Evolutionary conservation across 2,797 vertebrate genomes (phyloP).

Genomic region (Nothura maculosa): DNA sequence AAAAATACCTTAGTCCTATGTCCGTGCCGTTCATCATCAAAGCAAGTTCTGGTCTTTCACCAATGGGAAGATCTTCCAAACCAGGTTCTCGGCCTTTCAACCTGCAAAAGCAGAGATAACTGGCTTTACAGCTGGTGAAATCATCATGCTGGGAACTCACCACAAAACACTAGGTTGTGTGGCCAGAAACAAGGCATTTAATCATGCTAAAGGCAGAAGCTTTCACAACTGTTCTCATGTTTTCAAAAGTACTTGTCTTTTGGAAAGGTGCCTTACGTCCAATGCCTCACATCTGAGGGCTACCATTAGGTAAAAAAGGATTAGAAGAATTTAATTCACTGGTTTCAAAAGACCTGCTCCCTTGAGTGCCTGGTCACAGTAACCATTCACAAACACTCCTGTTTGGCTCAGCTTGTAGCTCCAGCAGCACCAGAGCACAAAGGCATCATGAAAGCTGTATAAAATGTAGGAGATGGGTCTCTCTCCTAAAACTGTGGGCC

Average conservation of each 20-base stretch:
- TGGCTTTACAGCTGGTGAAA: background rate
- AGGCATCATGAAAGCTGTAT: fast-evolving
- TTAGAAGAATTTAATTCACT: background rate
- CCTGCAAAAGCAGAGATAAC: constrained; percentile 64
- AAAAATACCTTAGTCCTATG: constrained; percentile 73
- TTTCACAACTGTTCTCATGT: background rate
- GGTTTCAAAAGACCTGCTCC: constrained; percentile 4
- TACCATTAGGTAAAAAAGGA: background rate
- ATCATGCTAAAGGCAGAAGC: background rate
- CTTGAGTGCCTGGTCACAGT: background rate
- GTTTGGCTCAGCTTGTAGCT: background rate
- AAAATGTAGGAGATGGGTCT: background rate
- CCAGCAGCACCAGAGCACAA: background rate
- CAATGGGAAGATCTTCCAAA: constrained; percentile 40
- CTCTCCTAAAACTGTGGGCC: background rate
- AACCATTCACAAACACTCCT: background rate
- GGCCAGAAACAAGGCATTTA: background rate
- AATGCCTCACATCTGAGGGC: background rate
- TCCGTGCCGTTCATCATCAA: constrained; percentile 63
- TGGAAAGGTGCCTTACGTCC: background rate
- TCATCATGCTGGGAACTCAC: background rate
- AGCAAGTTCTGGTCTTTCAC: constrained; percentile 44
- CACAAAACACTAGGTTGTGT: background rate
- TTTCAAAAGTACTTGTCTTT: background rate
- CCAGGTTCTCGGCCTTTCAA: constrained; percentile 59